Evolutionary conservation across 2,888 invertebrate species (phyloP).

Genomic region (Antitype chi): DNA sequence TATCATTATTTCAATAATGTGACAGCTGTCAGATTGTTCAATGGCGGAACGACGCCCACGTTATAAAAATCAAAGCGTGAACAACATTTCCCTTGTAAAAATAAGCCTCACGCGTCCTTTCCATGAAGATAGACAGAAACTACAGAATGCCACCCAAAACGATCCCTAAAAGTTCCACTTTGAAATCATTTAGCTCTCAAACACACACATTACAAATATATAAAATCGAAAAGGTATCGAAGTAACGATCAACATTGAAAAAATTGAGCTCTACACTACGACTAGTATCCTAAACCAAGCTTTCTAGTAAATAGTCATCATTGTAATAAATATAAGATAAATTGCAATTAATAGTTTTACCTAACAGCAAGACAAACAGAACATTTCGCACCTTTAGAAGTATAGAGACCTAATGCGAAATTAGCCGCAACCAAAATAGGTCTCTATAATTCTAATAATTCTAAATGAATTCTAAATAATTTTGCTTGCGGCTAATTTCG

Average conservation of each 20-base stretch:
- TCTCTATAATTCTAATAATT: too few species aligned
- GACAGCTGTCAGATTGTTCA: background rate
- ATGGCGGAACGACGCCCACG: background rate
- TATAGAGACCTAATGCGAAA: too few species aligned
- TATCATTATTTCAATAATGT: background rate
- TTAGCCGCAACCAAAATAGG: too few species aligned
- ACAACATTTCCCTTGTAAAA: background rate
- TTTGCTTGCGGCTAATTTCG: too few species aligned
- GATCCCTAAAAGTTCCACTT: too few species aligned
- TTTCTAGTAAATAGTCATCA: conserved; percentile 18
- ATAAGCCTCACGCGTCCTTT: too few species aligned
- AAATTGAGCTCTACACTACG: background rate
- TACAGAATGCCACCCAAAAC: too few species aligned
- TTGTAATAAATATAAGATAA: conserved; percentile 6
- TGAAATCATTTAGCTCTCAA: background rate
- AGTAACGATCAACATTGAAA: background rate
- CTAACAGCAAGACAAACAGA: conserved; percentile 7
- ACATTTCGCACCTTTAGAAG: too few species aligned
- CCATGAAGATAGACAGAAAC: too few species aligned
- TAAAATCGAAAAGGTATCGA: background rate
- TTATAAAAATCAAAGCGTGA: background rate
- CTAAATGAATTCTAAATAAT: too few species aligned
- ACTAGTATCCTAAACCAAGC: background rate
- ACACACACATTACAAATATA: background rate
- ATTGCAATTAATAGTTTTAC: conserved; percentile 24